Base-by-base conservation (phyloP, 1,140 invertebrate genomes). In the Megalopta genalis region DNA sequence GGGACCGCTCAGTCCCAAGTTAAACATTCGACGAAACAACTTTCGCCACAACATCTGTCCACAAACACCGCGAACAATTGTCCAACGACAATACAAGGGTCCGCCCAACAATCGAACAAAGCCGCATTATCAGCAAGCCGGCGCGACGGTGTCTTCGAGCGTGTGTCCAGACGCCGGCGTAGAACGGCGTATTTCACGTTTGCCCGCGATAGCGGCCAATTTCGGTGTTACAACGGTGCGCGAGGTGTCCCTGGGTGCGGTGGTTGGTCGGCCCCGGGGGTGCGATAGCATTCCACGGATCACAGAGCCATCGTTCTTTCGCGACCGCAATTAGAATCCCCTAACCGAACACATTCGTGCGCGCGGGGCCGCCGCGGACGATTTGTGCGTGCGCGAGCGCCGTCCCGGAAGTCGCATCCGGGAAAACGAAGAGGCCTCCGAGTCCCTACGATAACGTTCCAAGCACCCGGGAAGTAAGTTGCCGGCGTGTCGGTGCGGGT, bases 381-480 rank as follows among this genome's bases (percentile, higher is more conserved):
- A 77, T 67, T 69, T 63, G 75, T 64, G 64, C 52, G 52, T 39
- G 62, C 64, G 32, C 3, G 65, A 60, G 67, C 32, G 62, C 37
- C 46, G 57, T 12, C 49, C 16, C 25, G 42, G 12, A 63, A 54
- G 67, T 46, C 32, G 60, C 62, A 16, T 57, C 60, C 54, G 8
- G 64, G 25, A 39, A n/a, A 14, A 23, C 7, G 64, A 14, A 25
- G 49, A 66, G 60, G 52, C 57, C 69, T 62, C 52, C 46, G 37
- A 46, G 76, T 54, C 16, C 21, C 12, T 27, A 46, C 68, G 80
- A 86, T 86, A 86, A 84, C 80, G 80, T 85, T 85, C 60, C 83
- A 82, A 85, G 84, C 12, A 42, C 39, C 82, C 68, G 71, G 63
- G 82, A 85, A 86, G 84, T 85, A 86, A 86, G 67, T 86, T 86